Base-by-base conservation (phyloP, 2,797 vertebrate genomes). In the Xyrichtys novacula region DNA sequence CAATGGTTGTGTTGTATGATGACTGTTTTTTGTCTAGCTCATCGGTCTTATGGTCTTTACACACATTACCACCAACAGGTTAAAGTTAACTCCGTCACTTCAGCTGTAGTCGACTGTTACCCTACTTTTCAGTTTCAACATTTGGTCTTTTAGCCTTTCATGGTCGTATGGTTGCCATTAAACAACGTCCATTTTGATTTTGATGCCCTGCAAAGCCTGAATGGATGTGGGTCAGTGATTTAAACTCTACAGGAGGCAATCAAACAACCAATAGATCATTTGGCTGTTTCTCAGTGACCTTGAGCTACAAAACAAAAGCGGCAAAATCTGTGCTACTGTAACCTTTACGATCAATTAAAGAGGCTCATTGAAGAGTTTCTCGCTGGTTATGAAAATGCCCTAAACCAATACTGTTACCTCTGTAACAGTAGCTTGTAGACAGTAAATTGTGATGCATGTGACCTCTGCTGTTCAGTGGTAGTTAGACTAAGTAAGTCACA, bases 1-100 rank as follows among this genome's bases (percentile, higher is more conserved):
- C 68, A 63, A 36, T 64, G 48, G 68, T 56, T 82, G 57, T 60
- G 63, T 74, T 64, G 36, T 70, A 64, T 80, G 17, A 57, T 22
- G 48, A 65, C 67, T 42, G 58, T 20, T 59, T 53, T 66, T 72
- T 52, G n/a, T 65, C 58, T 17, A 53, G 26, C 23, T 58, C 48
- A 36, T 71, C 46, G 55, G 55, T 75, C 10, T 54, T 65, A 19
- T 25, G 36, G 59, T 71, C 42, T 56, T 32, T 6, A 46, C 42
- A 36, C n/a, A 22, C 44, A 29, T 36, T 76, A 53, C 31, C 77
- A 25, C 31, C 63, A 69, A 34, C 4, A n/a, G 69, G 32, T 42
- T 36, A 16, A 15, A 53, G 49, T 76, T 65, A 65, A 54, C 55
- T 16, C 25, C 34, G 16, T 23, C 23, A 25, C 29, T 57, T 65